These are phyloP conservation scores for Plutomurus gul DNA, from an alignment of 1,140 invertebrate species.

Conservation along the genomic window DNA sequence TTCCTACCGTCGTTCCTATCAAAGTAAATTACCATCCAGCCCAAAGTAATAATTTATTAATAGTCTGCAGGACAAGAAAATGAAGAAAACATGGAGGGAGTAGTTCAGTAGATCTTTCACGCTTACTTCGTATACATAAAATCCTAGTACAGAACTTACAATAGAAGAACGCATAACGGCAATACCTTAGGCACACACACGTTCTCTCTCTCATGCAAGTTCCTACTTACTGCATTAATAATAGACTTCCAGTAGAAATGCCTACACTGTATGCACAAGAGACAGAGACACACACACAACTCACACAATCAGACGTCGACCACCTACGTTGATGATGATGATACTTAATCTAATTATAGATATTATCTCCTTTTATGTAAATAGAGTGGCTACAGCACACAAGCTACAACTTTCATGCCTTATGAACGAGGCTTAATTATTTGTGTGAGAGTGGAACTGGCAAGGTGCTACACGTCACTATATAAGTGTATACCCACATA, in stretches of 20 bases:
- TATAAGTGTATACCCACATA: too few species aligned
- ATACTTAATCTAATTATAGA: neutral
- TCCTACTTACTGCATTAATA: too few species aligned
- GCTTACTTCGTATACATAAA: constrained; percentile 11
- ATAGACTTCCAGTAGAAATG: neutral
- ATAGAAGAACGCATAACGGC: neutral
- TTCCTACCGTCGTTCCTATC: neutral
- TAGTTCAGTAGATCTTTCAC: too few species aligned
- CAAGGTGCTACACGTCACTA: too few species aligned
- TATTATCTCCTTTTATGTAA: neutral
- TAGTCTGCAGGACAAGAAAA: neutral
- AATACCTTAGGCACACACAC: too few species aligned
- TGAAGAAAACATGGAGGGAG: neutral
- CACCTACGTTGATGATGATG: neutral
- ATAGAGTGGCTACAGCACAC: neutral
- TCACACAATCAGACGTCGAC: neutral
- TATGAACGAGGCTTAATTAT: too few species aligned
- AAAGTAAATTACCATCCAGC: constrained; percentile 20
- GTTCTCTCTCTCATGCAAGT: too few species aligned
- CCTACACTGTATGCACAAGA: neutral
- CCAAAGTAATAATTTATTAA: constrained; percentile 26
- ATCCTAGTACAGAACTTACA: neutral
- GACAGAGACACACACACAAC: neutral
- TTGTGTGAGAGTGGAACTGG: too few species aligned
- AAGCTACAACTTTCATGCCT: neutral